Evolutionary conservation across 2,888 invertebrate genomes (phyloP), one percentile per base, ranked within the genome.

Genomic region (Noctuana brunneofusca): DNA sequence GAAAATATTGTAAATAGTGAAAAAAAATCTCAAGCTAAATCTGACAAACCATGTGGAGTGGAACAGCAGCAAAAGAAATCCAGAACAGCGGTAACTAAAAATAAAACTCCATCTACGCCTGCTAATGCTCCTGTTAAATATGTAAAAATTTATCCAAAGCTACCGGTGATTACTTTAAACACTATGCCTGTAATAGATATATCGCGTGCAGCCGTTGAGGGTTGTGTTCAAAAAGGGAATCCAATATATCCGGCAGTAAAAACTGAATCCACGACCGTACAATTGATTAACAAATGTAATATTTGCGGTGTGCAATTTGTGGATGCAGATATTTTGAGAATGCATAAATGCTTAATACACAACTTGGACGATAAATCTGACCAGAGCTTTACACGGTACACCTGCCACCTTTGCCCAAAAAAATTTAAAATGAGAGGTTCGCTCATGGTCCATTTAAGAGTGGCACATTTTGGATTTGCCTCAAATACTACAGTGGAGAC

Each of bases 391-490:
- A 92, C 92, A 24, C 87, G 89, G 71, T 94, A 94, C 74, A 92
- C 94, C 64, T 97, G 97, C 75, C 95, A 96, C 76, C 86, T 96
- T 63, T 97, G 97, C 76, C 92, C 95, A 0, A 96, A 96, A 83
- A 92, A 94, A 64, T 97, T 96, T 74, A 96, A 95, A 83, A 96
- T 96, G 95, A 92, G 95, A 69, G 96, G 96, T 5, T 96, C 96
- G 59, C 82, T 97, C 6, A 95, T 96, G 93, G 95, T 97, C 3
- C 97, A 97, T 80, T 90, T 96, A 72, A 92, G 96, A 73, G 96
- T 96, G 14, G 96, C 96, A 0, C 97, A 97, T 83, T 94, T 93
- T 70, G 94, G 94, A 9, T 93, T 93, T 78, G 72, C 83, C 22
- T 78, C 86, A 11, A 81, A 78, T 48, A 78, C 76, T 66, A 71